These are phyloP conservation scores for Drosophila tani DNA, from an alignment of 1,140 invertebrate genomes.

Conservation along the genomic window DNA sequence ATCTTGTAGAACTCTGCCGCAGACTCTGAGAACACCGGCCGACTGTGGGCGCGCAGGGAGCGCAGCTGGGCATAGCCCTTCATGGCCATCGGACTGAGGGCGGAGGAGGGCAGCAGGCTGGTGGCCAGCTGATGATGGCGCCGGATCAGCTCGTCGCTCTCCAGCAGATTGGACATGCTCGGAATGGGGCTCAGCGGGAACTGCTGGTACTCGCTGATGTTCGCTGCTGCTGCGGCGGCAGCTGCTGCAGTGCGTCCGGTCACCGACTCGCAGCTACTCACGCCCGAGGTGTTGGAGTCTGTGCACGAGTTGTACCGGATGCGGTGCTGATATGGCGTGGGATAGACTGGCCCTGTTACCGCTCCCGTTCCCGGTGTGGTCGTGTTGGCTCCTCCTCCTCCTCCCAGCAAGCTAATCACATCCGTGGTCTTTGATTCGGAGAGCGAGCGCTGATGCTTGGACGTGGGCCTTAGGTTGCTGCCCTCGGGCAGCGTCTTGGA, in stretches of 20 bases:
- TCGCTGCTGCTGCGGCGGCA: conserved; percentile 59
- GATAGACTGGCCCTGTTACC: conserved; percentile 10
- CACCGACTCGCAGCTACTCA: conserved; percentile 91
- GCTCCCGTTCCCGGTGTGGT: not conserved
- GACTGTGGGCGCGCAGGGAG: conserved; percentile 89
- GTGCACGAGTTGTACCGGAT: conserved; percentile 86
- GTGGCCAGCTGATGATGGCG: conserved; percentile 64
- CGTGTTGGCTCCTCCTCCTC: not conserved
- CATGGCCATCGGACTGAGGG: conserved; percentile 89
- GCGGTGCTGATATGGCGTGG: conserved; percentile 64
- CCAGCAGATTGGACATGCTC: conserved; percentile 89
- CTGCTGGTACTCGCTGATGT: conserved; percentile 87
- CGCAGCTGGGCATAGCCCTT: conserved; percentile 93
- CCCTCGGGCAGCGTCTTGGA: conserved; percentile 80
- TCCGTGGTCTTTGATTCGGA: conserved; percentile 89
- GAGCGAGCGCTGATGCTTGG: conserved; percentile 87
- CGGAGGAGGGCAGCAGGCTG: conserved; percentile 50
- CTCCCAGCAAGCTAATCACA: conserved; percentile 65
- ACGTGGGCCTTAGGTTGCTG: conserved; percentile 55
- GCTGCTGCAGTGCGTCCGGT: conserved; percentile 82
- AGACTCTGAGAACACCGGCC: conserved; percentile 85
- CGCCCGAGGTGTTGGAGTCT: conserved; percentile 91
- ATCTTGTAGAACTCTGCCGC: conserved; percentile 72
- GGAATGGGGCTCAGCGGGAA: conserved; percentile 92
- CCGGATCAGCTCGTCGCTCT: conserved; percentile 77